A percentile compares a stretch with the other conserved stretches of the same genome.
Evolutionary conservation across 2,888 invertebrate genomes (phyloP).

Genomic region (Dicyrtomina minuta): DNA sequence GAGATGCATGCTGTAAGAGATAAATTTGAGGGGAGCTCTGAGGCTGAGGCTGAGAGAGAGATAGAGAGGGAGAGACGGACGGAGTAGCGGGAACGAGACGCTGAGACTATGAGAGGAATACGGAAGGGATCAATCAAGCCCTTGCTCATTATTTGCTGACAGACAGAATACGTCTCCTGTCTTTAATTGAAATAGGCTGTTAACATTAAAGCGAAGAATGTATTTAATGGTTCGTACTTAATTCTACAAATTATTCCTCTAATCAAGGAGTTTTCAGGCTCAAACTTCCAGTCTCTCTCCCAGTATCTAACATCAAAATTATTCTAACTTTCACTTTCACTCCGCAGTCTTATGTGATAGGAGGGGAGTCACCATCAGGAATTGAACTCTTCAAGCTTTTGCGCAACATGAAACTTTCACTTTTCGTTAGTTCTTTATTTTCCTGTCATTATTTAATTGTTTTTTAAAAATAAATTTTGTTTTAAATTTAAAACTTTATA

Average conservation of each 20-base stretch:
- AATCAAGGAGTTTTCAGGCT: constrained; percentile 42
- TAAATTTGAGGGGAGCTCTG: background rate
- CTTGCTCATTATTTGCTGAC: constrained; percentile 49
- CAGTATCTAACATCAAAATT: background rate
- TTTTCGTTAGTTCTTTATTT: too few relatives aligned
- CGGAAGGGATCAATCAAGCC: constrained; percentile 45
- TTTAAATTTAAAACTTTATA: too few relatives aligned
- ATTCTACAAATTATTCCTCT: constrained; percentile 50
- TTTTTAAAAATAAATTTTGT: too few relatives aligned
- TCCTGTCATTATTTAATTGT: too few relatives aligned
- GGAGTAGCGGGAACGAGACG: too few relatives aligned
- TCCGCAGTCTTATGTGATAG: background rate
- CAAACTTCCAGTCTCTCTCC: background rate
- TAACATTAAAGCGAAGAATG: constrained; percentile 48
- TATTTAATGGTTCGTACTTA: constrained; percentile 48
- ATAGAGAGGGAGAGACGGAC: background rate
- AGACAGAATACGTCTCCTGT: constrained; percentile 29
- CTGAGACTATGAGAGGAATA: constrained; percentile 14
- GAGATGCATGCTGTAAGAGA: background rate
- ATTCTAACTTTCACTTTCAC: background rate
- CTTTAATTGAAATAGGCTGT: constrained; percentile 40
- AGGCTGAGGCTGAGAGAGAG: background rate
- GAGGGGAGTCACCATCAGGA: background rate
- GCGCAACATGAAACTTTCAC: constrained; percentile 6
- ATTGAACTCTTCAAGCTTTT: background rate